Percentiles rank a stretch among this genome's conserved stretches.
phyloP scores from a whole-genome alignment of 2,797 vertebrate genomes.

The Trachurus trachurus region DNA sequence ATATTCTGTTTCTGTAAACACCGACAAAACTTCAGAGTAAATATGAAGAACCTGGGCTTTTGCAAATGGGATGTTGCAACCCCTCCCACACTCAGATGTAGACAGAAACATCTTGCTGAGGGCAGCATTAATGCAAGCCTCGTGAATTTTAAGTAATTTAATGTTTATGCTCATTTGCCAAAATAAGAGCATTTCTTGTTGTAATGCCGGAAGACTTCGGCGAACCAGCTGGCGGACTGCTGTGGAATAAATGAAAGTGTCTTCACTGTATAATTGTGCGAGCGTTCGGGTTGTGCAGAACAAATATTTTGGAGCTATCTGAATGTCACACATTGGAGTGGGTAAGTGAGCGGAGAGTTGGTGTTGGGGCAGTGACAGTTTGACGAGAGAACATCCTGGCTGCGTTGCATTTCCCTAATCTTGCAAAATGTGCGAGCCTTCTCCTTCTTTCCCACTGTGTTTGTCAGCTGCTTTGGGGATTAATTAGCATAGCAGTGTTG shows the following conservation, averaged over 20 bases:
- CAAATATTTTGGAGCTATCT: conserved; percentile 42
- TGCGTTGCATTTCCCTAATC: conserved; percentile 64
- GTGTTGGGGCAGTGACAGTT: conserved; percentile 51
- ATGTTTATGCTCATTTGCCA: conserved; percentile 35
- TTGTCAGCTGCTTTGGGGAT: conserved; percentile 66
- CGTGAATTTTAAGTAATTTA: conserved; percentile 19
- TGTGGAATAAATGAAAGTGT: conserved; percentile 33
- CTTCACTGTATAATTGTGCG: conserved; percentile 26
- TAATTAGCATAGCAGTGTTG: conserved; percentile 56
- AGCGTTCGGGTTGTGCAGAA: conserved; percentile 17
- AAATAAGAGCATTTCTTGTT: conserved; percentile 30
- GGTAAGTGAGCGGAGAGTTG: conserved; percentile 19
- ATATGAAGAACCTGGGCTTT: not conserved
- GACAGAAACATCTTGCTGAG: conserved; percentile 6
- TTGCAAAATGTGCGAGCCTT: conserved; percentile 45
- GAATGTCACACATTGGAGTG: conserved; percentile 35
- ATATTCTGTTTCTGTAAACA: not conserved
- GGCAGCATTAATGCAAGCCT: conserved; percentile 15
- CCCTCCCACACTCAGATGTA: not conserved
- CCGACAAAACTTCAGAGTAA: no score
- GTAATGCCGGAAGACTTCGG: conserved; percentile 27
- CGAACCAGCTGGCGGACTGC: conserved; percentile 41
- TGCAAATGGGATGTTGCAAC: not conserved
- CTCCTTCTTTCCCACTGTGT: conserved; percentile 19
- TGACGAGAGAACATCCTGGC: conserved; percentile 51